Conservation (phyloP, 2,113 vertebrate genomes). For the Turnix velox region DNA sequence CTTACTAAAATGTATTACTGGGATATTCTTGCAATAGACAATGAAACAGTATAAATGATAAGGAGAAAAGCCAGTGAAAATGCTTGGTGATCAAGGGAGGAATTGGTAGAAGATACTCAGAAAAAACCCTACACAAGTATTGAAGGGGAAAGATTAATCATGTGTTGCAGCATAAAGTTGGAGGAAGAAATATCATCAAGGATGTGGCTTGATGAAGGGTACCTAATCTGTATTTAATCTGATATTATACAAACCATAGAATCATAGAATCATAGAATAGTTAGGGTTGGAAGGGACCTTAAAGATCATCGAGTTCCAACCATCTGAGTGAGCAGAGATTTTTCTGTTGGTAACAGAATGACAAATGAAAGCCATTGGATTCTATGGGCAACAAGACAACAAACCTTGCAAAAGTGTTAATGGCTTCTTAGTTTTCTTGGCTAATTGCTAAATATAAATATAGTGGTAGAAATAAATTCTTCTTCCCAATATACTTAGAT, state of each 20-base stretch:
- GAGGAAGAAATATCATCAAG: background rate
- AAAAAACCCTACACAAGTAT: background rate
- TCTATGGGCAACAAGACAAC: background rate
- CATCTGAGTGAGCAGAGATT: background rate
- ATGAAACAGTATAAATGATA: background rate
- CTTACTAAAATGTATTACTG: background rate
- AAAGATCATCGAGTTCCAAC: no score
- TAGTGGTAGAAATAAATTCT: background rate
- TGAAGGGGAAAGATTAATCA: background rate
- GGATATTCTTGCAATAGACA: background rate
- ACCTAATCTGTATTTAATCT: background rate
- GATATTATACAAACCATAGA: background rate
- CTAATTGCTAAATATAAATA: background rate
- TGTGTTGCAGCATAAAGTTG: background rate
- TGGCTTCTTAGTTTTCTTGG: background rate
- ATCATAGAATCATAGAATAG: no score
- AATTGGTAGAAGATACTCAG: background rate
- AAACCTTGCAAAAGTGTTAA: background rate
- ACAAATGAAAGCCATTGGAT: background rate
- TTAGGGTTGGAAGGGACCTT: no score
- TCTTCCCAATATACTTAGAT: background rate
- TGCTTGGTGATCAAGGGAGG: background rate
- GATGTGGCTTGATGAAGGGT: background rate
- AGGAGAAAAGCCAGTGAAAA: background rate
- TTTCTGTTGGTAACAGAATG: background rate